Evolutionary conservation across 35 echinoderm and acorn worm species (phyloP), one percentile per base, ranked within the genome.

Genomic region (Hemicentrotus pulcherrimus): DNA sequence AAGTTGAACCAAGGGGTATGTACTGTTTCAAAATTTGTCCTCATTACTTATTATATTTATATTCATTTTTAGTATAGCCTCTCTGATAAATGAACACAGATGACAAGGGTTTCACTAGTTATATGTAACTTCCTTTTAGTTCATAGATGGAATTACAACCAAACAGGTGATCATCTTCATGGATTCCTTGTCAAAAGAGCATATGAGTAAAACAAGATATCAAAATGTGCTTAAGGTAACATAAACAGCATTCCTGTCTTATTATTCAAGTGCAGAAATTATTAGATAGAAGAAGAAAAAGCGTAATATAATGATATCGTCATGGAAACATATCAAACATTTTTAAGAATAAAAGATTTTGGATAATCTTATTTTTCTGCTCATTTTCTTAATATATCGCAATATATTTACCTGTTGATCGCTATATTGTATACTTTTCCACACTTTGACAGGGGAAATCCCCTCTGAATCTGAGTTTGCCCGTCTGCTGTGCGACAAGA

Each of bases 401-500:
- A 59, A 78, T 78, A 28, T 70, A 11, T 24, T 24, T 70, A 19
- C 61, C 16, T 22, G 18, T 24, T 28, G 6, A 70, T 4, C 4
- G 65, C 7, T 78, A 18, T 4, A 78, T 4, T 28, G n/a, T 78
- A 78, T 78, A 8, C 65, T 22, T 78, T 78, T 78, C 2, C 19
- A 28, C 22, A 24, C 24, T 61, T 7, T 89, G 24, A 22, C 89
- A 99, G 98, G 98, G 31, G 96, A 97, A 61, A 94, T 99, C 19
- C 98, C 98, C 31, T 97, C 98, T 0, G 98, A 99, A 94, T 95
- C 97, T 1, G 98, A 99, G 86, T 97, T 99, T 88, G 98, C 98
- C 32, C 95, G 98, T 48, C 92, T 98, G 2, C 88, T 99, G 9
- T 99, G 98, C 60, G 98, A 99, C 92, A 97, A 96, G 90, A 99